These are phyloP conservation scores for Rhabdophis nuchalis DNA, from an alignment of 2,797 vertebrate species.

Conservation along the genomic window DNA sequence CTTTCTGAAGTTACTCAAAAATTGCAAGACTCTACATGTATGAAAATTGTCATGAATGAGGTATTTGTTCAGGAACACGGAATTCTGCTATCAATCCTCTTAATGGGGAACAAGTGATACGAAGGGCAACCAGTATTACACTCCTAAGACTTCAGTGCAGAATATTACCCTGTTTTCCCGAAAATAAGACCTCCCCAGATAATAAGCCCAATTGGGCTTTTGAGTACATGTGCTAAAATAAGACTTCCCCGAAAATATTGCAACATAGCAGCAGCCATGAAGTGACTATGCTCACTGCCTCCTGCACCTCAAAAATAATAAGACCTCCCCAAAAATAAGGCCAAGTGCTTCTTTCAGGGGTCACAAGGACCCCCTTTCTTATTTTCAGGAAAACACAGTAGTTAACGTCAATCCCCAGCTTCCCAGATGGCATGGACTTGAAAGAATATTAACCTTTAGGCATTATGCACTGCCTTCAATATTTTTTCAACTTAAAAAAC, in stretches of 20 bases:
- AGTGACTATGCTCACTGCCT: too few relatives aligned
- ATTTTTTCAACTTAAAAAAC: background rate
- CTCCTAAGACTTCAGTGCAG: background rate
- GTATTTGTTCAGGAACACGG: background rate
- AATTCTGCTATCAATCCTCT: background rate
- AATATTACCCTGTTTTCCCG: background rate
- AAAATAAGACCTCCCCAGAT: too few relatives aligned
- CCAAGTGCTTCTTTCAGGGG: too few relatives aligned
- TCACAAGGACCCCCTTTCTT: too few relatives aligned
- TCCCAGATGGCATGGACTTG: background rate
- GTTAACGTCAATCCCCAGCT: background rate
- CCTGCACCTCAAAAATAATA: too few relatives aligned
- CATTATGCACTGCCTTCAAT: background rate
- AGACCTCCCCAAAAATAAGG: too few relatives aligned
- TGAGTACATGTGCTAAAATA: too few relatives aligned
- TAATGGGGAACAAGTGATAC: background rate
- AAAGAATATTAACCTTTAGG: background rate
- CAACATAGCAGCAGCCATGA: too few relatives aligned
- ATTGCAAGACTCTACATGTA: background rate
- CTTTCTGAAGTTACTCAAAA: too few relatives aligned
- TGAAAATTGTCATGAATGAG: background rate
- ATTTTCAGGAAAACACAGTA: background rate
- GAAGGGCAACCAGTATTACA: background rate
- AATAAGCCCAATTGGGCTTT: too few relatives aligned
- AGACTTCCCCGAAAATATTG: too few relatives aligned